Percentiles rank a stretch among this genome's conserved stretches.
phyloP scores from a whole-genome alignment of 2,113 vertebrate species.

The Brienomyrus brachyistius region DNA sequence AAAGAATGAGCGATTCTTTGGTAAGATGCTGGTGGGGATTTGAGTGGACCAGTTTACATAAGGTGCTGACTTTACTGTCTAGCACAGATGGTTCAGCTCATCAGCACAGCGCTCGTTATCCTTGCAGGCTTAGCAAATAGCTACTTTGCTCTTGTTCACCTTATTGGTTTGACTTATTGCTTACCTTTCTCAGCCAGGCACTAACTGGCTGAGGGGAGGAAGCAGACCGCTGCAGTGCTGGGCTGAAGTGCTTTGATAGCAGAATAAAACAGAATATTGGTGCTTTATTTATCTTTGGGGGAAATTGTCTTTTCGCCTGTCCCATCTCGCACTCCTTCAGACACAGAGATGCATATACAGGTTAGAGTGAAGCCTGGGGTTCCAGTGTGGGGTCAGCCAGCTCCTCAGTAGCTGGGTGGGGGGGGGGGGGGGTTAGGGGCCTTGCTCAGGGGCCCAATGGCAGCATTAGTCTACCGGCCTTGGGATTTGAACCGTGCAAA shows the following conservation, averaged over 20 bases:
- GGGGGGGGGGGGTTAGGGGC: not conserved
- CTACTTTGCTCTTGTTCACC: not conserved
- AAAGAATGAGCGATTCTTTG: not conserved
- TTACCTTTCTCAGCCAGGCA: not conserved
- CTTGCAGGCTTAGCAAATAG: not conserved
- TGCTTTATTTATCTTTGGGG: not conserved
- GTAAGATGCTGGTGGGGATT: not conserved
- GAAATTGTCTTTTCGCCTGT: not conserved
- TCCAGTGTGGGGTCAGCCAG: not conserved
- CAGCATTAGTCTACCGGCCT: not conserved
- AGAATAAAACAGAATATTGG: not conserved
- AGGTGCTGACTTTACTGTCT: not conserved
- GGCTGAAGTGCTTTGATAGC: not conserved
- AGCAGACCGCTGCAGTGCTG: not conserved
- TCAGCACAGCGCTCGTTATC: not conserved
- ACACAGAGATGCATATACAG: not conserved
- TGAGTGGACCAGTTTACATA: not conserved
- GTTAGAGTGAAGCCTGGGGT: not conserved
- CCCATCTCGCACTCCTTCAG: not conserved
- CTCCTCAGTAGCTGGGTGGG: not conserved
- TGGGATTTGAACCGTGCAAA: not conserved
- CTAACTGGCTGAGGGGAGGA: not conserved
- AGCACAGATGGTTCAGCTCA: not conserved
- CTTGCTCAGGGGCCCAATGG: not conserved
- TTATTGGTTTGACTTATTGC: conserved; percentile 7